Evolutionary conservation across 2,113 vertebrate species (phyloP).

Genomic region (Mesitornis unicolor): DNA sequence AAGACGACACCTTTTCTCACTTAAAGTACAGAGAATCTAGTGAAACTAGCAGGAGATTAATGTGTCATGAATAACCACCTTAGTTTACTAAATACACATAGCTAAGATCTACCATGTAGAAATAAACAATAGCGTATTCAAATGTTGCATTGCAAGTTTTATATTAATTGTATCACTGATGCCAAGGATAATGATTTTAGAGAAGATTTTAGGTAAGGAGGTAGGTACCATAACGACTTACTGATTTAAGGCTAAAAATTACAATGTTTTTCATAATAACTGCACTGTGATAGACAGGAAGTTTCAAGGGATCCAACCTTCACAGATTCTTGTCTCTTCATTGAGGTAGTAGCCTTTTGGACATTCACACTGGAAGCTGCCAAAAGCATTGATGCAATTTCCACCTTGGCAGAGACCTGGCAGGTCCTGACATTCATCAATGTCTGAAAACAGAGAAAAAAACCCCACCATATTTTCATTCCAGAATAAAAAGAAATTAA

Average conservation of each 20-base stretch:
- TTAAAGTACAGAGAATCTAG: neutral
- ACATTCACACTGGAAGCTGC: slow-evolving; percentile 87
- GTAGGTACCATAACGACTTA: neutral
- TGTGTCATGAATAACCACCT: neutral
- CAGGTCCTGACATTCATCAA: slow-evolving; percentile 85
- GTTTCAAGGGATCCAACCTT: slow-evolving; percentile 70
- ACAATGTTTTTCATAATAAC: neutral
- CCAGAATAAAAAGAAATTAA: neutral
- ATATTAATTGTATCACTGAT: neutral
- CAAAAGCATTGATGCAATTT: slow-evolving; percentile 86
- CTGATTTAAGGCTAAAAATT: neutral
- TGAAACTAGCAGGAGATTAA: neutral
- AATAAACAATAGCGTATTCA: neutral
- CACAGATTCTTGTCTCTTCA: slow-evolving; percentile 83
- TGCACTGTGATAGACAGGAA: neutral
- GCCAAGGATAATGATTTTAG: neutral
- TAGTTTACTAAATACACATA: neutral
- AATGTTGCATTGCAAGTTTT: neutral
- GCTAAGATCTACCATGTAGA: neutral
- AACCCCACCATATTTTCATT: neutral
- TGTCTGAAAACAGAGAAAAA: slow-evolving; percentile 71
- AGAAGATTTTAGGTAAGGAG: neutral
- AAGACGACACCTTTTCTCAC: neutral
- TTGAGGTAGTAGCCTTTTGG: slow-evolving; percentile 84
- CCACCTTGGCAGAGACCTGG: slow-evolving; percentile 86